phyloP scores from a whole-genome alignment of 2,888 invertebrate species.

The Glyphotaelius pellucidus region DNA sequence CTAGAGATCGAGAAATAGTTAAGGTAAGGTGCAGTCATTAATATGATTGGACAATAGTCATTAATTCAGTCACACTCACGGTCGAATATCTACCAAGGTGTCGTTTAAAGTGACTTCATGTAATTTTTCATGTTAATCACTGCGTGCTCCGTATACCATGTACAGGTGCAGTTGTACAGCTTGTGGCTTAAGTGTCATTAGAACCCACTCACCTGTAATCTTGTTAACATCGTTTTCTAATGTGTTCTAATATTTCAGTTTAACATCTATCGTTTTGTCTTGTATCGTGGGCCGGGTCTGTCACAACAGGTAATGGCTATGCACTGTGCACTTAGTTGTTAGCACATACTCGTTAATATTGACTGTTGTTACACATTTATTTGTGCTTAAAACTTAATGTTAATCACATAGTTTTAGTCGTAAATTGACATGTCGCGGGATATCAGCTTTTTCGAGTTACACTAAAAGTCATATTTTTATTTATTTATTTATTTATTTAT shows the following conservation, averaged over 20 bases:
- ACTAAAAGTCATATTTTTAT: too few species aligned
- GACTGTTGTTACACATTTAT: background rate
- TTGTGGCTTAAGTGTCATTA: background rate
- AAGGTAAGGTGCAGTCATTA: slow-evolving; percentile 29
- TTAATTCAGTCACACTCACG: slow-evolving; percentile 9
- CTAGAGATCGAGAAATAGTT: background rate
- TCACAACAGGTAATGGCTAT: background rate
- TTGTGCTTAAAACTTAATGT: background rate
- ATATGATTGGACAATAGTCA: slow-evolving; percentile 24
- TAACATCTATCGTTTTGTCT: background rate
- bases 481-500: too few species aligned
- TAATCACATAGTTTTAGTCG: background rate
- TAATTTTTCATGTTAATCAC: slow-evolving; percentile 24
- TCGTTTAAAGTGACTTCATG: slow-evolving; percentile 6
- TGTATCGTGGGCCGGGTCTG: background rate
- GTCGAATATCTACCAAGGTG: slow-evolving; percentile 30
- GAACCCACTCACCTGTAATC: background rate
- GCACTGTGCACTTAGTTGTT: background rate
- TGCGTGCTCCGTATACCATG: background rate
- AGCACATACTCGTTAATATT: background rate
- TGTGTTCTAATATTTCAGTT: background rate
- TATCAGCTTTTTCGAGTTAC: too few species aligned
- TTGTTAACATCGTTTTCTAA: background rate
- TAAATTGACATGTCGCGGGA: background rate
- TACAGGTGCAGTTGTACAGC: background rate